phyloP scores from a whole-genome alignment of 2,113 vertebrate species.

The Taurulus bubalis region DNA sequence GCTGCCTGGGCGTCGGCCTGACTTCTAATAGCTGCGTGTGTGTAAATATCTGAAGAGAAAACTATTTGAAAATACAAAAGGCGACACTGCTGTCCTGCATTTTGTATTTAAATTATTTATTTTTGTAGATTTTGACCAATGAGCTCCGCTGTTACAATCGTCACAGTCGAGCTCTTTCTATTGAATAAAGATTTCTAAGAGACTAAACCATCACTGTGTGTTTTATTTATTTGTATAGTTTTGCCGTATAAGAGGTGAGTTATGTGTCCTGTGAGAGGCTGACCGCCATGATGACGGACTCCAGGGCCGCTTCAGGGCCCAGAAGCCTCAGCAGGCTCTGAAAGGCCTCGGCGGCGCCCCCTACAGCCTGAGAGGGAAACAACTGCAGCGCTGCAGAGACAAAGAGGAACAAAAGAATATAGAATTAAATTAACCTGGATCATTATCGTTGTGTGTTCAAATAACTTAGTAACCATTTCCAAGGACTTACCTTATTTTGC shows the following conservation, averaged over 20 bases:
- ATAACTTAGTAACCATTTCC: no score
- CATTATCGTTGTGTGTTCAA: background rate
- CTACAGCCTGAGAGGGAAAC: slow-evolving; percentile 66
- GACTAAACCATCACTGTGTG: slow-evolving; percentile 10
- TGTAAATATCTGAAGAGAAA: slow-evolving; percentile 62
- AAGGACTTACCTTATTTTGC: no score
- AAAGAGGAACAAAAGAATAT: background rate
- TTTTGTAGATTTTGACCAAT: slow-evolving; percentile 86
- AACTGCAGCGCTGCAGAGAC: slow-evolving; percentile 77
- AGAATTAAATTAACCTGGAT: background rate
- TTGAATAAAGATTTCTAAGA: slow-evolving; percentile 85
- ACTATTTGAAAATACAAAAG: slow-evolving; percentile 74
- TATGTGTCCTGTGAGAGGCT: slow-evolving; percentile 15
- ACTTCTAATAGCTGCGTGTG: slow-evolving; percentile 51
- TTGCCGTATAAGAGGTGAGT: background rate
- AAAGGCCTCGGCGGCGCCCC: slow-evolving; percentile 76
- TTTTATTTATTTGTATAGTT: background rate
- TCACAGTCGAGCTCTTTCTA: slow-evolving; percentile 85
- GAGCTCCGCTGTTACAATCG: slow-evolving; percentile 68
- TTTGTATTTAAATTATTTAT: slow-evolving; percentile 97
- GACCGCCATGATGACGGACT: slow-evolving; percentile 82
- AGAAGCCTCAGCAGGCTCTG: slow-evolving; percentile 81
- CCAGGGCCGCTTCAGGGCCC: slow-evolving; percentile 86
- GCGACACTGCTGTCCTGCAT: slow-evolving; percentile 80
- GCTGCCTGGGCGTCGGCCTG: slow-evolving; percentile 23